Conservation (phyloP, 2,888 invertebrate species). For the Epirrita christyi region DNA sequence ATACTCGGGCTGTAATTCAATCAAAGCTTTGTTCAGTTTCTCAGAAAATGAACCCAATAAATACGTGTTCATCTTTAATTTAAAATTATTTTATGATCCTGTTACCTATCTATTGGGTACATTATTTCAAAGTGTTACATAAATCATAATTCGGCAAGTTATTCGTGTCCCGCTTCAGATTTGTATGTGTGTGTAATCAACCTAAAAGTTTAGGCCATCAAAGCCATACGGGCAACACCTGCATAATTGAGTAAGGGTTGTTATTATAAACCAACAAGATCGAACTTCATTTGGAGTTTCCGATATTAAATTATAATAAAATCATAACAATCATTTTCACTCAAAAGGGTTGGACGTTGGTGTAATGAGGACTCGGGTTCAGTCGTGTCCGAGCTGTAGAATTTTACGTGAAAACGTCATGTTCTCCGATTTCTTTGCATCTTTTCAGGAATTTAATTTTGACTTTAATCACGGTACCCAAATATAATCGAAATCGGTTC, state of each 20-base stretch:
- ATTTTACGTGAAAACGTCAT: no score
- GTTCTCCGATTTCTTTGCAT: no score
- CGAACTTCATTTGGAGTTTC: slow-evolving; percentile 5
- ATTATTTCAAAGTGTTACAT: background rate
- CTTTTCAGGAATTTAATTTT: no score
- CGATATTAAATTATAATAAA: background rate
- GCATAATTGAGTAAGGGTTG: slow-evolving; percentile 35
- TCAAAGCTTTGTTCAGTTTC: background rate
- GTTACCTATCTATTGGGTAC: background rate
- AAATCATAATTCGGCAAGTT: slow-evolving; percentile 29
- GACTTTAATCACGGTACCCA: no score
- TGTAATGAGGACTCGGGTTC: no score
- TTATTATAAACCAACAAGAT: slow-evolving; percentile 16
- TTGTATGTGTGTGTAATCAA: slow-evolving; percentile 33
- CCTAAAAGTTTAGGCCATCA: slow-evolving; percentile 40
- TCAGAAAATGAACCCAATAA: background rate
- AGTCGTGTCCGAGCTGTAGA: no score
- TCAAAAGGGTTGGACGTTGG: background rate
- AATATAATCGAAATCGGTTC: no score
- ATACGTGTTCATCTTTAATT: background rate
- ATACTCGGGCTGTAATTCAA: background rate
- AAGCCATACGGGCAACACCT: slow-evolving; percentile 31
- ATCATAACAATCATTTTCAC: background rate
- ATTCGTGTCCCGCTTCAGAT: slow-evolving; percentile 28
- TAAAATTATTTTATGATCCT: background rate